phyloP scores from a whole-genome alignment of 2,797 vertebrate genomes.

The Cyclura pinguis region DNA sequence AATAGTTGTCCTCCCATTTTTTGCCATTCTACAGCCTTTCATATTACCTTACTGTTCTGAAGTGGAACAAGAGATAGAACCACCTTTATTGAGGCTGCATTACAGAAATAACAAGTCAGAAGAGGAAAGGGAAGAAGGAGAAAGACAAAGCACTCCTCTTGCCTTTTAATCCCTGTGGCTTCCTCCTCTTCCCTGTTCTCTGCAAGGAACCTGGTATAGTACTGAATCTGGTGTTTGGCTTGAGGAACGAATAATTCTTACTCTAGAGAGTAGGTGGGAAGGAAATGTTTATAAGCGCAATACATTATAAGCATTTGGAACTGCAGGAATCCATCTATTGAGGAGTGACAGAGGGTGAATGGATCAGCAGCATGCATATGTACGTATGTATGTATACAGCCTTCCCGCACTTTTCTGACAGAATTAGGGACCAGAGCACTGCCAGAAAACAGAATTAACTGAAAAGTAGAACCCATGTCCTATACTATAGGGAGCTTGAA shows the following conservation, averaged over 20 bases:
- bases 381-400: too few species aligned
- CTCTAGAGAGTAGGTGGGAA: neutral
- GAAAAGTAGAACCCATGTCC: too few species aligned
- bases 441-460: too few species aligned
- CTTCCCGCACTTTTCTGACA: too few species aligned
- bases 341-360: neutral
- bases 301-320: neutral
- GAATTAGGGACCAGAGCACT: too few species aligned
- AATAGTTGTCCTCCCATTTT: neutral
- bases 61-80: neutral
- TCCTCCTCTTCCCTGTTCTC: neutral
- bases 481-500: too few species aligned
- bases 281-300: neutral
- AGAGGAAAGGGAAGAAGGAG: neutral
- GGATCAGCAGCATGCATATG: neutral
- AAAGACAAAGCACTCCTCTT: neutral
- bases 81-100: neutral
- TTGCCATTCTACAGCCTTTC: neutral
- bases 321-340: neutral
- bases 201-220: neutral
- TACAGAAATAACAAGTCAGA: neutral
- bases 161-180: neutral
- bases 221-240: neutral
- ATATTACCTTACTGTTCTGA: neutral
- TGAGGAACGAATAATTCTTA: neutral